These are phyloP conservation scores for Pseudomugil tenellus DNA, from an alignment of 2,797 vertebrate genomes.

Conservation along the genomic window DNA sequence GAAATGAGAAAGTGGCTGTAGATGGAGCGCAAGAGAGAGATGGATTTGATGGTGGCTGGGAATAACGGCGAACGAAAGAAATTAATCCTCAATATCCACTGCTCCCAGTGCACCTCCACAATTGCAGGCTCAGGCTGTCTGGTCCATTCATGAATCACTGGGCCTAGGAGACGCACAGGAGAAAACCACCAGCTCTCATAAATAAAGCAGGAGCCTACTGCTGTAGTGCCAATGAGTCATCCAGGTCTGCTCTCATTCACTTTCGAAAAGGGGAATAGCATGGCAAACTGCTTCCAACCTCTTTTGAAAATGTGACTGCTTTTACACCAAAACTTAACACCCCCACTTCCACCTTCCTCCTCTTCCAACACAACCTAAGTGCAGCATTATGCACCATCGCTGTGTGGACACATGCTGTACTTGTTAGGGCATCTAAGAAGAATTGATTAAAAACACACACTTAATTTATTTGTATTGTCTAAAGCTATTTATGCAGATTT, in stretches of 20 bases:
- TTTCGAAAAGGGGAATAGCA: constrained; percentile 64
- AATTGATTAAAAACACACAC: constrained; percentile 59
- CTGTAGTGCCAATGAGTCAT: constrained; percentile 78
- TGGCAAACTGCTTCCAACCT: constrained; percentile 63
- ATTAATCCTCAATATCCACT: constrained; percentile 82
- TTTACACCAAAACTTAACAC: constrained; percentile 49
- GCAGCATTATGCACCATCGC: constrained; percentile 10
- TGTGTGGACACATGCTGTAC: constrained; percentile 24
- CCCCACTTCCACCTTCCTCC: neutral
- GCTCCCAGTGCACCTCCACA: constrained; percentile 78
- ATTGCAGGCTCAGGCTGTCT: constrained; percentile 76
- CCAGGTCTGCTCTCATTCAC: constrained; percentile 68
- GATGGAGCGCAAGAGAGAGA: constrained; percentile 69
- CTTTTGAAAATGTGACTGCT: constrained; percentile 38
- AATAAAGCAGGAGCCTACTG: constrained; percentile 81
- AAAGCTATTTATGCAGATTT: constrained; percentile 59
- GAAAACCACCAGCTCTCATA: constrained; percentile 80
- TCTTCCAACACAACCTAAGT: too few relatives aligned
- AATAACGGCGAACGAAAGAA: constrained; percentile 78
- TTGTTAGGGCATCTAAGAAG: constrained; percentile 38
- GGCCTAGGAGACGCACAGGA: constrained; percentile 75
- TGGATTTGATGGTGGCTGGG: constrained; percentile 77
- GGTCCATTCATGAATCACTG: constrained; percentile 84
- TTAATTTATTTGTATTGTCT: constrained; percentile 70
- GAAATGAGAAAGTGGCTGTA: constrained; percentile 74